Base-by-base conservation (phyloP, 1,140 invertebrate genomes). In the Leptopilina boulardi region DNA sequence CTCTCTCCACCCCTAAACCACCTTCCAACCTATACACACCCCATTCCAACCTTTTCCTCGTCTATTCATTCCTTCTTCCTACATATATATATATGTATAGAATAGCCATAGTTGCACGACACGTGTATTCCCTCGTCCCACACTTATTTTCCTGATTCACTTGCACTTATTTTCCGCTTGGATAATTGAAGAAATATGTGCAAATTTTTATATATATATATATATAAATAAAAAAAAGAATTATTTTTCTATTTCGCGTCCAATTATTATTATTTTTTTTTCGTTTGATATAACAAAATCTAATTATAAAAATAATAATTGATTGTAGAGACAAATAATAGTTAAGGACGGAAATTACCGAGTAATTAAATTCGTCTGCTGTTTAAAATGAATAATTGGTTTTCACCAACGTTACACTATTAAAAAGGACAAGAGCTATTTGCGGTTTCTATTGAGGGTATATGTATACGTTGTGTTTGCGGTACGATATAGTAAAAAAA, bases 1-100 rank as follows among this genome's bases (percentile, higher is more conserved):
- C 89, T 87, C n/a, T 83, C n/a, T n/a, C n/a, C 84, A 87, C 82
- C 84, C 87, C 84, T 85, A n/a, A n/a, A 66, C 79, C 80, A 74
- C 73, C 74, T 79, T 79, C 76, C 74, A 75, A 82, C 74, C 73
- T 80, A 79, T 34, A 3, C 30, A 2, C 2, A 34, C 70, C 74
- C 79, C 56, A 66, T 66, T 26, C 56, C 21, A 72, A 76, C 75
- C 75, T 76, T 80, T 73, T 77, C 71, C 21, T 19, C 42, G 42
- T 26, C 41, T 51, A n/a, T 26, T 5, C 44, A 6, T 47, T 26
- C 23, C 41, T 11, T 26, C 34, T n/a, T 71, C 42, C 54, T 73
- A 30, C n/a, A n/a, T n/a, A n/a, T n/a, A n/a, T n/a, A n/a, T n/a
- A n/a, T n/a, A n/a, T n/a, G n/a, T n/a, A n/a, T n/a, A n/a, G n/a